Conservation (phyloP, 2,888 invertebrate species). For the Chrysolina haemoptera region DNA sequence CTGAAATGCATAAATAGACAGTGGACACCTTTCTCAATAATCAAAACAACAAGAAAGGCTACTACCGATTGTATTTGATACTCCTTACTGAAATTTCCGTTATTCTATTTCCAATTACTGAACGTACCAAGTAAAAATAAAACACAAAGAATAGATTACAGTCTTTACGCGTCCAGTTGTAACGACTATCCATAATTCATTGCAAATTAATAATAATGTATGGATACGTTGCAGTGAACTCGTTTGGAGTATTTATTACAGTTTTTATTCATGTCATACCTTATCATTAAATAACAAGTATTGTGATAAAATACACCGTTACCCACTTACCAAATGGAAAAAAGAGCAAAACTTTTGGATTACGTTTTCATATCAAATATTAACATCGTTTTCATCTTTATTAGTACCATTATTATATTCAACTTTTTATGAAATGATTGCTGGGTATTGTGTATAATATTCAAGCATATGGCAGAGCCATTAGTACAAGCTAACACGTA, state of each 20-base stretch:
- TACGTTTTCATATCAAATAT: slow-evolving; percentile 8
- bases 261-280: slow-evolving; percentile 31
- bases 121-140: slow-evolving; percentile 3
- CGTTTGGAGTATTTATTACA: slow-evolving; percentile 18
- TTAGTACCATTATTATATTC: neutral
- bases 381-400: neutral
- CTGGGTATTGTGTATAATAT: neutral
- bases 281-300: slow-evolving; percentile 27
- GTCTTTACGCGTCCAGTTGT: slow-evolving; percentile 17
- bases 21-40: no score
- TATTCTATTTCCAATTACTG: slow-evolving; percentile 11
- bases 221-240: slow-evolving; percentile 9
- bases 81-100: neutral
- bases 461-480: neutral
- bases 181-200: slow-evolving; percentile 16
- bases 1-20: no score
- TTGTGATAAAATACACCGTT: slow-evolving; percentile 36
- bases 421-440: neutral
- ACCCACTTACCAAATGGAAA: slow-evolving; percentile 32
- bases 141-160: slow-evolving; percentile 11
- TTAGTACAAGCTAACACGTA: neutral
- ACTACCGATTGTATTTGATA: neutral
- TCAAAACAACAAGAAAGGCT: no score
- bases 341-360: slow-evolving; percentile 19
- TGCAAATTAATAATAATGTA: slow-evolving; percentile 20